Evolutionary conservation across 2,888 invertebrate genomes (phyloP), one percentile per base, ranked within the genome.

Genomic region (Callyntrura guangdongensis): DNA sequence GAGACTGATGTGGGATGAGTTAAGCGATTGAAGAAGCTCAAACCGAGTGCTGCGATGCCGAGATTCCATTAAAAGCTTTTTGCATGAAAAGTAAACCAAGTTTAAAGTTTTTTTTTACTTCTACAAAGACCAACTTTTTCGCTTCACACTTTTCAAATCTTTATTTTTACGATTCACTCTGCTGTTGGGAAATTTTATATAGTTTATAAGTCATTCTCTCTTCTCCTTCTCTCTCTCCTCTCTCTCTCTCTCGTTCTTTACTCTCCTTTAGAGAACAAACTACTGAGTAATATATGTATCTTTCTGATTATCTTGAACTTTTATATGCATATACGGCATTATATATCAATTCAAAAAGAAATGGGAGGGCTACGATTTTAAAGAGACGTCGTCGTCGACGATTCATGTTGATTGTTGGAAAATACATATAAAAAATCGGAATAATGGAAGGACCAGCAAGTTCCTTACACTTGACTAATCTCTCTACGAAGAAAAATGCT

Each of bases 1-100:
- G 79, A 79, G 79, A 79, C 79, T 79, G 59, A 79, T 79, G 79
- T 79, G 79, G 79, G 56, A 27, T 79, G 79, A 56, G 79, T 79
- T 53, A 56, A 56, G 59, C 79, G 79, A 79, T 53, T 53, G 36
- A 79, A 56, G 14, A 22, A 79, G 27, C 79, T 56, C 79, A 79
- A 59, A 82, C 53, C 25, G 56, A 49, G 20, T 74, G 82, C 49
- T 36, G 89, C 81, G 85, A 91, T 91, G 86, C 83, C 86, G 89
- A 90, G 85, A 91, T 91, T 91, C 86, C 86, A 91, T 86, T 83
- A 91, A 86, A 90, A 86, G 74, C 83, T 86, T 86, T 90, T 86
- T 91, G 86, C 83, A 91, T 86, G 90, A 91, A 82, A 90, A 90
- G 22, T 86, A 61, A 81, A 86, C 86, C 82, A n/a, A 91, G 86